Evolutionary conservation across 2,797 vertebrate genomes (phyloP).

Genomic region (Pempheris klunzingeri): DNA sequence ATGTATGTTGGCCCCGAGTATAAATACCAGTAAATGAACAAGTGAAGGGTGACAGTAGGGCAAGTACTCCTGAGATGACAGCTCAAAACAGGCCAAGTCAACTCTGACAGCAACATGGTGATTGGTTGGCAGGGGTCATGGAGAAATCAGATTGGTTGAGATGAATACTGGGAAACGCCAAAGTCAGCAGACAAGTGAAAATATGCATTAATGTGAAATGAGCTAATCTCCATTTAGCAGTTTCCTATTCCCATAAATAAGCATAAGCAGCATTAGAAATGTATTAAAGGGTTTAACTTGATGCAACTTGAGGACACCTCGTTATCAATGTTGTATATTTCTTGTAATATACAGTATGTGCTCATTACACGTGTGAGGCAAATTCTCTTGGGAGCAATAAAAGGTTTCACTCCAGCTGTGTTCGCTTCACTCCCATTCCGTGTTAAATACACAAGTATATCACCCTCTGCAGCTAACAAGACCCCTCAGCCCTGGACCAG

Average conservation of each 20-base stretch:
- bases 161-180: not conserved
- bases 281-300: slow-evolving; percentile 31
- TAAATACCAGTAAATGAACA: not conserved
- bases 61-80: not conserved
- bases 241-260: slow-evolving; percentile 25
- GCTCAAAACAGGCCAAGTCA: slow-evolving; percentile 12
- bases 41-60: not conserved
- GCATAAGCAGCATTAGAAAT: slow-evolving; percentile 43
- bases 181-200: slow-evolving; percentile 27
- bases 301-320: slow-evolving; percentile 34
- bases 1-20: not conserved
- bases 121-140: slow-evolving; percentile 32
- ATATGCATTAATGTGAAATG: not conserved
- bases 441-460: slow-evolving; percentile 47
- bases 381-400: slow-evolving; percentile 22
- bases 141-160: not conserved
- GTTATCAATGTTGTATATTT: slow-evolving; percentile 32
- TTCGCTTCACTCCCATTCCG: slow-evolving; percentile 45
- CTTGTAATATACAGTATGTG: slow-evolving; percentile 22
- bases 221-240: slow-evolving; percentile 13
- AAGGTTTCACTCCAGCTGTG: slow-evolving; percentile 31
- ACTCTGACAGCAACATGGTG: slow-evolving; percentile 33
- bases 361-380: slow-evolving; percentile 32
- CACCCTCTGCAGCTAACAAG: slow-evolving; percentile 58
- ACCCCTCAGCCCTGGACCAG: slow-evolving; percentile 47